Evolutionary conservation across 1,140 invertebrate genomes (phyloP), one percentile per base, ranked within the genome.

Genomic region (Idris sp.): DNA sequence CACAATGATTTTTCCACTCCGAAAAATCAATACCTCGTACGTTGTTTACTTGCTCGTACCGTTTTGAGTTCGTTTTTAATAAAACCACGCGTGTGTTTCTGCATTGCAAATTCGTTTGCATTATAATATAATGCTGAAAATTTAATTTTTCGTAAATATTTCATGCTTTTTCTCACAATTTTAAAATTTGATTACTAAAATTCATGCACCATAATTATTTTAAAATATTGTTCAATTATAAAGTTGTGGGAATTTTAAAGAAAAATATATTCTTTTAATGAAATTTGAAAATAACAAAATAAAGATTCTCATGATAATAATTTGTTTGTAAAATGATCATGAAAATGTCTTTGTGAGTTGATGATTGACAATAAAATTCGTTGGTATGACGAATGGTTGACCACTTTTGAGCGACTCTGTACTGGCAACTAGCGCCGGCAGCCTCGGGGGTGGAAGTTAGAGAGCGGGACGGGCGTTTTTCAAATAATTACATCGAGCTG

Each of bases 401-500:
- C 65, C 72, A 82, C 78, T 85, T 85, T 84, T 85, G 83, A 71
- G 76, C 75, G 78, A 49, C 65, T 74, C 83, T 83, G 82, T 83
- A 82, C 80, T 72, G n/a, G 62, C 64, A 69, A 76, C 72, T 74
- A 76, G 40, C 72, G 67, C 49, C 62, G 30, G 53, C 65, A 64
- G 54, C 72, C 64, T 46, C 53, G 49, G 73, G 46, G 77, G 49
- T 71, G 67, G 62, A 69, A 62, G 61, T 69, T 61, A 51, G 69
- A 69, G 59, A 69, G 68, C 51, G 71, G 76, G 74, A 71, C 80
- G 80, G 82, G 81, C 83, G 83, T 86, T 86, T 86, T 86, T 86
- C 85, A 86, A 86, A 86, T 86, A 86, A 86, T 86, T 86, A 86
- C 83, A 86, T 86, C 83, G 83, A 77, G 81, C 80, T 85, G 83